Evolutionary conservation across 37 sponge, comb jelly and placozoan genomes (phyloP).

Genomic region (Ephydatia muelleri): DNA sequence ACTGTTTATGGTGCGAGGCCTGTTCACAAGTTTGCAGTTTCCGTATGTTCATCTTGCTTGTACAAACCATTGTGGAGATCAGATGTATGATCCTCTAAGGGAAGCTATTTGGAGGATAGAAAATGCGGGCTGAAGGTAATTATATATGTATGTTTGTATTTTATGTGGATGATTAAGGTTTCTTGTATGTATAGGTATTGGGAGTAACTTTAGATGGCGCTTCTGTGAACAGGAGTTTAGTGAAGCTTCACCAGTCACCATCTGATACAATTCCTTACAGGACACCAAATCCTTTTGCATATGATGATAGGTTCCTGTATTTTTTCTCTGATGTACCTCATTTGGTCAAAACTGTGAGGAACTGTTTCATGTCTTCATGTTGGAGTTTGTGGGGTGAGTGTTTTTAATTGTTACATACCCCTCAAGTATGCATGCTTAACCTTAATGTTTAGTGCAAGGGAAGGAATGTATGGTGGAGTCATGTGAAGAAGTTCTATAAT

Average conservation of each 20-base stretch:
- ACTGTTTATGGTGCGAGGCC: conserved; percentile 24
- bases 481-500: too few relatives aligned
- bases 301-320: background rate
- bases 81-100: conserved; percentile 16
- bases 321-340: conserved; percentile 34
- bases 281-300: conserved; percentile 17
- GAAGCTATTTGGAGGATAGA: conserved; percentile 6
- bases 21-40: background rate
- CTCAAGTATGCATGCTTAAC: too few relatives aligned
- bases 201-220: too few relatives aligned
- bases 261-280: background rate
- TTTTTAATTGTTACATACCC: too few relatives aligned
- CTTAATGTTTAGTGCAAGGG: too few relatives aligned
- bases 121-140: too few relatives aligned
- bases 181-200: too few relatives aligned
- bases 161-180: too few relatives aligned
- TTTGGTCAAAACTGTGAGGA: conserved; percentile 27
- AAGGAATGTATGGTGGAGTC: too few relatives aligned
- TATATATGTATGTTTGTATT: too few relatives aligned
- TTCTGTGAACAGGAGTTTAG: too few relatives aligned
- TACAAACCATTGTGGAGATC: conserved; percentile 3
- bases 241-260: background rate
- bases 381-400: conserved; percentile 8
- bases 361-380: background rate
- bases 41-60: conserved; percentile 21